Percentiles rank a stretch among this genome's conserved stretches.
Conservation (phyloP, 35 echinoderm and acorn worm genomes). For the Apostichopus californicus region DNA sequence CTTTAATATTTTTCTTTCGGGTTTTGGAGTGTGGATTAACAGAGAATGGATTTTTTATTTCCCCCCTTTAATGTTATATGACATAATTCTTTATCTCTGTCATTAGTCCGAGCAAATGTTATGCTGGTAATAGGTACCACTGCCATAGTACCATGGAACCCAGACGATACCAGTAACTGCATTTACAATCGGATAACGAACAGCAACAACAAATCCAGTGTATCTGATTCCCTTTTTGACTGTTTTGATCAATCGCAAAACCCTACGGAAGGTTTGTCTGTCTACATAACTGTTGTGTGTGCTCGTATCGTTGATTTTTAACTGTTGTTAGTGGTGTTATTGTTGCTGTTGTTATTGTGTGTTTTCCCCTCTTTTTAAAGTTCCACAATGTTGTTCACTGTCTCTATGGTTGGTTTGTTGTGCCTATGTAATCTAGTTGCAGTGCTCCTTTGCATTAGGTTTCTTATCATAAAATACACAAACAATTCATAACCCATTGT, state of each 20-base stretch:
- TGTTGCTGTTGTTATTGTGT: background rate
- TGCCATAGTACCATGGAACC: background rate
- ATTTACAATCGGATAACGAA: background rate
- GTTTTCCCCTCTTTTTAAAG: background rate
- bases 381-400: background rate
- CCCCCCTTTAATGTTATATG: no score
- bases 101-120: background rate
- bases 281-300: background rate
- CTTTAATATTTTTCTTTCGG: background rate
- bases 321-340: background rate
- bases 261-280: conserved; percentile 11
- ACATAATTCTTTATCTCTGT: background rate
- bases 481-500: background rate
- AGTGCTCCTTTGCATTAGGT: conserved; percentile 4
- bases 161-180: background rate
- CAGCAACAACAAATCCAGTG: background rate
- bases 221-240: background rate
- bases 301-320: background rate
- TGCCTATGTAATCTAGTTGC: background rate
- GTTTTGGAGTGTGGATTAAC: background rate
- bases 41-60: no score
- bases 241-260: background rate
- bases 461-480: background rate
- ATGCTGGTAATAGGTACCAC: background rate
- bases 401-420: background rate